A percentile compares a stretch with the other conserved stretches of the same genome.
Evolutionary conservation across 2,888 invertebrate genomes (phyloP).

Genomic region (Seira musarum): DNA sequence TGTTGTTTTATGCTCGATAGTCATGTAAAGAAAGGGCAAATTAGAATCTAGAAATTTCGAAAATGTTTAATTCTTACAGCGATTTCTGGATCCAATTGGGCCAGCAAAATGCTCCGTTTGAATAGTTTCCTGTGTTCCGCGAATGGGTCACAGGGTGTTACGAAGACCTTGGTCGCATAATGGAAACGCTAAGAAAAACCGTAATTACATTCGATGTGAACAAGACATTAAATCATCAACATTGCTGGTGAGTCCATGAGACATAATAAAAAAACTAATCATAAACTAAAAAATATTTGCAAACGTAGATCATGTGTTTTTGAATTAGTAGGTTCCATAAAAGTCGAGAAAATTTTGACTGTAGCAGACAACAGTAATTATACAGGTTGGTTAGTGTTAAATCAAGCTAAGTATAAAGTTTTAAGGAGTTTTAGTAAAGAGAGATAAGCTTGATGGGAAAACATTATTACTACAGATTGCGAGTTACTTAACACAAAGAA

Average conservation of each 20-base stretch:
- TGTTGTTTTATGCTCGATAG: too few relatives aligned
- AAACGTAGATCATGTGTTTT: too few relatives aligned
- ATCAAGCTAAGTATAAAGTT: too few relatives aligned
- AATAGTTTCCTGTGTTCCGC: constrained; percentile 53
- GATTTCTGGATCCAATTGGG: constrained; percentile 26
- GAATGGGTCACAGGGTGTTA: constrained; percentile 55
- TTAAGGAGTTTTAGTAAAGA: background rate
- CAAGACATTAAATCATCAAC: background rate
- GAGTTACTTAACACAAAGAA: background rate
- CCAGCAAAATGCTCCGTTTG: constrained; percentile 45
- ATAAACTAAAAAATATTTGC: too few relatives aligned
- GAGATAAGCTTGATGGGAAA: constrained; percentile 1
- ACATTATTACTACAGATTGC: constrained; percentile 16
- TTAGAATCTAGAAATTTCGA: background rate
- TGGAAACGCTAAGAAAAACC: constrained; percentile 60
- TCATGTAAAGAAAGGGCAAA: too few relatives aligned
- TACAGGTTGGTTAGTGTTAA: too few relatives aligned
- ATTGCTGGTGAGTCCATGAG: too few relatives aligned
- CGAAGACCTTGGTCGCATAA: constrained; percentile 61
- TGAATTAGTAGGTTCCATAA: too few relatives aligned
- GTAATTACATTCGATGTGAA: background rate
- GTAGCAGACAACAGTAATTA: background rate
- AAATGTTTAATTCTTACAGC: constrained; percentile 28
- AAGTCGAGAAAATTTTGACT: too few relatives aligned
- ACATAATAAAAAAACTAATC: too few relatives aligned